Evolutionary conservation across 2,888 invertebrate species (phyloP).

Genomic region (Papilio elwesi): DNA sequence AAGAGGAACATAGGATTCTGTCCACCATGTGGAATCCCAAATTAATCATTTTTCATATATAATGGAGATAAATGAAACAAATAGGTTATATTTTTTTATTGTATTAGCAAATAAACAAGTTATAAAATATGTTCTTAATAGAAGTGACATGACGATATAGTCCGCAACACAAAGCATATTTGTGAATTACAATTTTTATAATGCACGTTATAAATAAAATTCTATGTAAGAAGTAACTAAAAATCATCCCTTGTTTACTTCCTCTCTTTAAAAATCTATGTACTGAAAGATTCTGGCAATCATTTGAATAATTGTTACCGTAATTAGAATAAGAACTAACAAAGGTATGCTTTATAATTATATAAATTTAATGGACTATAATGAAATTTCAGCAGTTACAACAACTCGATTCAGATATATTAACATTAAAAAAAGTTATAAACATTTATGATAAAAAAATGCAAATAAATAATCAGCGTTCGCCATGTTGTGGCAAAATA

Average conservation of each 20-base stretch:
- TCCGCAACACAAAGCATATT: slow-evolving; percentile 68
- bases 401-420: slow-evolving; percentile 69
- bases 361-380: slow-evolving; percentile 45
- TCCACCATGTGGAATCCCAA: background rate
- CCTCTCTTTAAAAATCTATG: slow-evolving; percentile 40
- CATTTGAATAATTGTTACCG: slow-evolving; percentile 16
- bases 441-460: slow-evolving; percentile 77
- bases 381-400: slow-evolving; percentile 67
- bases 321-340: slow-evolving; percentile 34
- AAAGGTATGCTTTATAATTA: slow-evolving; percentile 14
- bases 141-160: slow-evolving; percentile 75
- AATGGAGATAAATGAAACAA: slow-evolving; percentile 57
- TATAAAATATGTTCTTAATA: slow-evolving; percentile 82
- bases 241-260: slow-evolving; percentile 41
- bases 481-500: slow-evolving; percentile 72
- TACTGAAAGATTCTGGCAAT: slow-evolving; percentile 22
- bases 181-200: slow-evolving; percentile 61
- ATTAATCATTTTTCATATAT: background rate
- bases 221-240: slow-evolving; percentile 38
- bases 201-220: slow-evolving; percentile 35
- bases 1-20: too few species aligned
- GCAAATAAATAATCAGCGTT: slow-evolving; percentile 83
- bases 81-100: slow-evolving; percentile 83
- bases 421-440: slow-evolving; percentile 78
- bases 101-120: slow-evolving; percentile 85